Evolutionary conservation across 2,888 invertebrate genomes (phyloP).

Genomic region (Cerastoderma edule): DNA sequence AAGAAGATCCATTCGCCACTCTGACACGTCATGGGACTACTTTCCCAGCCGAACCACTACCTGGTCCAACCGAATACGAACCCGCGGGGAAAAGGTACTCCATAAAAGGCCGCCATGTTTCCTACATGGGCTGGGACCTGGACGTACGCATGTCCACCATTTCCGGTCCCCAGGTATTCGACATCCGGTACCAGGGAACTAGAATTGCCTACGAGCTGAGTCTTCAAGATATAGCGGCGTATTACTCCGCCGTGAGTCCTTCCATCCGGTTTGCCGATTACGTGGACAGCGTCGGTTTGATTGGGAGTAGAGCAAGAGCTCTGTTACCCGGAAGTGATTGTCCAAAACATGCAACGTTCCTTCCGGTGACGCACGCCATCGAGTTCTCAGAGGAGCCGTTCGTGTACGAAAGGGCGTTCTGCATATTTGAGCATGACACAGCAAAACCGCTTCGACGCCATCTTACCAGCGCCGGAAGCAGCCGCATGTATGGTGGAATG

Average conservation of each 20-base stretch:
- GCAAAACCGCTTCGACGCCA: slow-evolving; percentile 76
- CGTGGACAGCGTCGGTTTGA: slow-evolving; percentile 69
- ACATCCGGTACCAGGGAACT: slow-evolving; percentile 71
- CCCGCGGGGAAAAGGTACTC: slow-evolving; percentile 79
- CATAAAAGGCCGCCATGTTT: slow-evolving; percentile 70
- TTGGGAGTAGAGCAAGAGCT: slow-evolving; percentile 65
- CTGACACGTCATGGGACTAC: slow-evolving; percentile 56
- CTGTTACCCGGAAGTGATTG: slow-evolving; percentile 79
- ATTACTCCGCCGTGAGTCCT: slow-evolving; percentile 73
- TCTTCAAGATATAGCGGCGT: slow-evolving; percentile 75
- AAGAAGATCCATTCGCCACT: slow-evolving; percentile 43
- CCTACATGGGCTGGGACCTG: slow-evolving; percentile 78
- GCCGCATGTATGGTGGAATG: slow-evolving; percentile 73
- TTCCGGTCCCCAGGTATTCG: slow-evolving; percentile 72
- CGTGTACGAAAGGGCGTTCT: slow-evolving; percentile 61
- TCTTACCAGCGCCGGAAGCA: slow-evolving; percentile 39
- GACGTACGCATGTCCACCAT: slow-evolving; percentile 73
- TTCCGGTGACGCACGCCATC: slow-evolving; percentile 58
- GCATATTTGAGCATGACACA: slow-evolving; percentile 77
- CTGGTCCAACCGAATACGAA: slow-evolving; percentile 69
- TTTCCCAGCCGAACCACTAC: slow-evolving; percentile 55
- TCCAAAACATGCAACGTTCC: slow-evolving; percentile 72
- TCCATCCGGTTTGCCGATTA: slow-evolving; percentile 65
- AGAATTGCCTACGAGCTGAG: slow-evolving; percentile 79
- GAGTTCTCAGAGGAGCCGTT: slow-evolving; percentile 50